Evolutionary conservation across 2,113 vertebrate genomes (phyloP), one percentile per base, ranked within the genome.

Genomic region (Morone chrysops): DNA sequence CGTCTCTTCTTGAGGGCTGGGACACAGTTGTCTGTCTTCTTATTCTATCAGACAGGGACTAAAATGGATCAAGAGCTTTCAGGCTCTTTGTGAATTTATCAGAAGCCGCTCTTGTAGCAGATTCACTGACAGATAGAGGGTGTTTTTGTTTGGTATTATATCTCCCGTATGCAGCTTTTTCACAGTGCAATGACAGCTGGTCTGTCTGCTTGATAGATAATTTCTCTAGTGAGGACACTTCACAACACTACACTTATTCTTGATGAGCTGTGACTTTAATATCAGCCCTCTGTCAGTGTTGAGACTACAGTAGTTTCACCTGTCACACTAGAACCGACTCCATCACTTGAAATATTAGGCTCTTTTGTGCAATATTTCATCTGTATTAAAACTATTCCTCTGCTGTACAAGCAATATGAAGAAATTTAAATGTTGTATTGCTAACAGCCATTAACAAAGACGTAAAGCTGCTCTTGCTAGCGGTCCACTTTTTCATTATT

Each of bases 21-120:
- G 85, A 78, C 84, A 65, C 61, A 62, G 61, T 76, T 87, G 84
- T 88, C 69, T 78, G 40, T 74, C 68, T 60, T 78, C 48, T 71
- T 45, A 54, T 90, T 57, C 54, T 43, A 65, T 78, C 81, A 87
- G 76, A 85, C 79, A 62, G 66, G 47, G 56, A 84, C 83, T 70
- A 75, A 80, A 90, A 85, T 65, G 75, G 63, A 87, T 90, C 43
- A 57, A 56, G 60, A 70, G 65, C 71, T 59, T 45, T 80, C 59
- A 2, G 60, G 45, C 74, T 81, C 78, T 78, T 71, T 87, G 54
- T 83, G 60, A 75, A 71, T 90, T 41, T 56, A 82, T 87, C 75
- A 57, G 22, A 84, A 61, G 63, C n/a, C 63, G 53, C 67, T 85
- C 36, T 25, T n/a, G 66, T 25, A 65, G 79, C 68, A 71, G 80